Conservation (phyloP, 2,113 vertebrate genomes). For the Barbus barbus region DNA sequence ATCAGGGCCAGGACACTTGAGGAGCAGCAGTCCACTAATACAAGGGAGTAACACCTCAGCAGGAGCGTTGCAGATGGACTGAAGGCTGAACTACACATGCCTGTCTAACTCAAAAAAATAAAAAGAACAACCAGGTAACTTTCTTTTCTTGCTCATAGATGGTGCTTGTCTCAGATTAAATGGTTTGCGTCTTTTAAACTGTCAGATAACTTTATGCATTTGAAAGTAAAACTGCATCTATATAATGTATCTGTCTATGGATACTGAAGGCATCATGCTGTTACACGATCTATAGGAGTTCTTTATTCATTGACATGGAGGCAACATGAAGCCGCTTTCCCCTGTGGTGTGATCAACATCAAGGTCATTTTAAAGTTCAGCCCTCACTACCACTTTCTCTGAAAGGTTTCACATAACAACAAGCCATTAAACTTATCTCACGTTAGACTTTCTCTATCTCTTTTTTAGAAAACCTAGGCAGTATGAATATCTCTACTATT, state of each 20-base stretch:
- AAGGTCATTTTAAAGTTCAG: slow-evolving; percentile 44
- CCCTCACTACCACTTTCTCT: slow-evolving; percentile 22
- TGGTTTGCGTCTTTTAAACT: slow-evolving; percentile 36
- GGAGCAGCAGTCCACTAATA: slow-evolving; percentile 18
- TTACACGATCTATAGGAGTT: slow-evolving; percentile 8
- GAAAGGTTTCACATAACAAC: slow-evolving; percentile 4
- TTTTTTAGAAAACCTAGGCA: too few relatives aligned
- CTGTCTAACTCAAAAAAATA: background rate
- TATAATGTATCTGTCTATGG: too few relatives aligned
- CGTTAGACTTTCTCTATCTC: too few relatives aligned
- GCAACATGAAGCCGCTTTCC: slow-evolving; percentile 24
- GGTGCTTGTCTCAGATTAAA: slow-evolving; percentile 37
- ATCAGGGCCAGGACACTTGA: slow-evolving; percentile 5
- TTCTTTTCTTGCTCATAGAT: slow-evolving; percentile 61
- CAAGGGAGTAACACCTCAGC: slow-evolving; percentile 12
- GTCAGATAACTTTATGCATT: background rate
- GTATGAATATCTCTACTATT: too few relatives aligned
- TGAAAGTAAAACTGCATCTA: background rate
- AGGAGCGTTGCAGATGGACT: background rate
- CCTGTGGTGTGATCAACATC: background rate
- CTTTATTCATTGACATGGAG: slow-evolving; percentile 25
- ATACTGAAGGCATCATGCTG: background rate
- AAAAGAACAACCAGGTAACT: slow-evolving; percentile 66
- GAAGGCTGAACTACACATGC: background rate
- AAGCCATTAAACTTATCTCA: background rate